These are phyloP conservation scores for Seriola dumerili DNA, from an alignment of 2,113 vertebrate species.

Conservation along the genomic window DNA sequence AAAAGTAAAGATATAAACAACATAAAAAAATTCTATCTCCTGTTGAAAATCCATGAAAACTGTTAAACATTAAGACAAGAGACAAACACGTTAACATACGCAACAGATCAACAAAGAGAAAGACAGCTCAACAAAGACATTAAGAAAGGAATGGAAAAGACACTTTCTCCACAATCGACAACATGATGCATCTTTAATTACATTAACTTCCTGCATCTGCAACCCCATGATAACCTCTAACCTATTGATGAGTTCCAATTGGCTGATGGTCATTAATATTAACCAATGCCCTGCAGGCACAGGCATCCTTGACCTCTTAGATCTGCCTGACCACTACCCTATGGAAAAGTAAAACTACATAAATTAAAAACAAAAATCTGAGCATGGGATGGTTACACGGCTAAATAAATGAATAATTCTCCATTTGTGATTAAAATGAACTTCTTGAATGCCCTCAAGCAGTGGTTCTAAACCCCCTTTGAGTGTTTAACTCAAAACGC, in stretches of 20 bases:
- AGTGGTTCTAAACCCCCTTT: background rate
- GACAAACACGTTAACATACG: background rate
- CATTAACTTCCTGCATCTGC: slow-evolving; percentile 80
- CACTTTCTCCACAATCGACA: slow-evolving; percentile 63
- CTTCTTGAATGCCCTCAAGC: slow-evolving; percentile 33
- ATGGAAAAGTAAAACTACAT: slow-evolving; percentile 45
- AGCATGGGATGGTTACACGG: slow-evolving; percentile 14
- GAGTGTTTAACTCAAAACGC: slow-evolving; percentile 34
- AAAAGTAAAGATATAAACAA: background rate
- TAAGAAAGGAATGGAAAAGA: slow-evolving; percentile 33
- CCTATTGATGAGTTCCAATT: slow-evolving; percentile 80
- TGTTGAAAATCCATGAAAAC: slow-evolving; percentile 14
- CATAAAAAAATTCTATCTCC: background rate
- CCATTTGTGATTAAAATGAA: background rate
- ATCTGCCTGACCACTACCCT: slow-evolving; percentile 55
- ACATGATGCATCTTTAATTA: slow-evolving; percentile 79
- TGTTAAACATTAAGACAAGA: background rate
- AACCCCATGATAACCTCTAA: slow-evolving; percentile 81
- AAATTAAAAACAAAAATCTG: slow-evolving; percentile 23
- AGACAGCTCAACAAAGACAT: slow-evolving; percentile 46
- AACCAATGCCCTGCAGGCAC: slow-evolving; percentile 72
- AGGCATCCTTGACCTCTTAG: slow-evolving; percentile 80
- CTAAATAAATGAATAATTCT: slow-evolving; percentile 47
- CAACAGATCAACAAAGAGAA: background rate
- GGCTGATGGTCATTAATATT: slow-evolving; percentile 82